These are phyloP conservation scores for Cichladusa arquata DNA, from an alignment of 2,113 vertebrate species.

Conservation along the genomic window DNA sequence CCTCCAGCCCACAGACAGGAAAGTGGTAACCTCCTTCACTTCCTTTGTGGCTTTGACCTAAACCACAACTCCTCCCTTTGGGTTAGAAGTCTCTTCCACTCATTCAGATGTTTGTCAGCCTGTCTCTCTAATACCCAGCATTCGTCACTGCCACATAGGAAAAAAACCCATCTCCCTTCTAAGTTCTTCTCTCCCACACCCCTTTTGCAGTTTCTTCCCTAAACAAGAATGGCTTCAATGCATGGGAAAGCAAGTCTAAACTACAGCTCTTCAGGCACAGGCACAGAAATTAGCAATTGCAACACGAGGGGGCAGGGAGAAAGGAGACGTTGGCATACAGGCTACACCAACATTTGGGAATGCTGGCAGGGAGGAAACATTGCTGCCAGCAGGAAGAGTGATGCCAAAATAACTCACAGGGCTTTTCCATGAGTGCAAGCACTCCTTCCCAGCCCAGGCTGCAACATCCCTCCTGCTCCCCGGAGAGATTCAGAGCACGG, in stretches of 20 bases:
- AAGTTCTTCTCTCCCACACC: not conserved
- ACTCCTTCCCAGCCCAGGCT: not conserved
- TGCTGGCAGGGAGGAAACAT: not conserved
- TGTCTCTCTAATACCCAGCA: constrained; percentile 30
- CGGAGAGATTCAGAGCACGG: not conserved
- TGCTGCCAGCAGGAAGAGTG: constrained; percentile 11
- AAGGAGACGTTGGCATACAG: not conserved
- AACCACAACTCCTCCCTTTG: constrained; percentile 75
- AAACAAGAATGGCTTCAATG: not conserved
- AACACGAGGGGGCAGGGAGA: not conserved
- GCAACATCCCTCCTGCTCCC: not conserved
- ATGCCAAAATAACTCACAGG: constrained; percentile 5
- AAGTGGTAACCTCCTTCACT: constrained; percentile 73
- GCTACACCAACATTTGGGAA: not conserved
- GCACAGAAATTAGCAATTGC: not conserved
- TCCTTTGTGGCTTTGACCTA: constrained; percentile 77
- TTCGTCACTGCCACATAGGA: not conserved
- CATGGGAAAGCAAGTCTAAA: not conserved
- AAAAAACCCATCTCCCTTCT: not conserved
- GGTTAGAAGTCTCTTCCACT: constrained; percentile 61
- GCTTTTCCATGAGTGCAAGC: not conserved
- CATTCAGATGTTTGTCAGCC: constrained; percentile 57
- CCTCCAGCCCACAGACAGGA: constrained; percentile 74
- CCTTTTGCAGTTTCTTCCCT: not conserved
- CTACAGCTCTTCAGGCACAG: constrained; percentile 13